These are phyloP conservation scores for Macquaria australasica DNA, from an alignment of 2,113 vertebrate species.

Conservation along the genomic window DNA sequence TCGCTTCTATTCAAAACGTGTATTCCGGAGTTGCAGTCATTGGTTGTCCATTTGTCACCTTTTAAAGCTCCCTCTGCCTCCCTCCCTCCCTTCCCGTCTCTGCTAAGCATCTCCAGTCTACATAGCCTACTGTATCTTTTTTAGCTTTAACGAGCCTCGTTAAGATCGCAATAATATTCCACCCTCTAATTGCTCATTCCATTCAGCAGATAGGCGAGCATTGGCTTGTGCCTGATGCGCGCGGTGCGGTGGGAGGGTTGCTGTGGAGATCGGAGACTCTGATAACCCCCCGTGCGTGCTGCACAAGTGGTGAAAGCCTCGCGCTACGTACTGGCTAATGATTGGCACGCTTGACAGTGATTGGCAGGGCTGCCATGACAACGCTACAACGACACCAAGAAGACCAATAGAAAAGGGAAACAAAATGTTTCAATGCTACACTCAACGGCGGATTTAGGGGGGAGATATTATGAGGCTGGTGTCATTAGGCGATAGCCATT, in stretches of 20 bases:
- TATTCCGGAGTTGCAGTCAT: constrained; percentile 86
- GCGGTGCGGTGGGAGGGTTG: constrained; percentile 90
- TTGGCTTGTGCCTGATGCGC: constrained; percentile 90
- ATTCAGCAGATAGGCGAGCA: constrained; percentile 91
- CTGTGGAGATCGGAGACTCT: constrained; percentile 93
- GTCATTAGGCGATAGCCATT: constrained; percentile 99
- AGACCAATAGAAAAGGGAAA: constrained; percentile 99
- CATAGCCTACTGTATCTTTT: constrained; percentile 81
- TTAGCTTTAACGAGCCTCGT: constrained; percentile 90
- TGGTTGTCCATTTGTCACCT: constrained; percentile 88
- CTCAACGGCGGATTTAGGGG: constrained; percentile 99
- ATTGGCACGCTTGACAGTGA: constrained; percentile 99
- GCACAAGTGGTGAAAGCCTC: constrained; percentile 96
- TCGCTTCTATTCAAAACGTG: constrained; percentile 86
- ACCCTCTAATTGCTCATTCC: constrained; percentile 95
- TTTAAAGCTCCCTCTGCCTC: constrained; percentile 77
- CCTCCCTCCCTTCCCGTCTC: constrained; percentile 77
- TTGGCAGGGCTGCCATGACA: constrained; percentile 99
- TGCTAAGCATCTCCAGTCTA: constrained; percentile 82
- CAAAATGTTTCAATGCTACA: constrained; percentile 99
- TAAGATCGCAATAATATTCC: constrained; percentile 94
- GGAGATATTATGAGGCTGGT: constrained; percentile 99
- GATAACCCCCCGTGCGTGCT: constrained; percentile 86
- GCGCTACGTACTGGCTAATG: constrained; percentile 97
- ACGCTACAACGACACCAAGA: constrained; percentile 97